Conservation (phyloP, 2,113 vertebrate genomes). For the Thryonomys swinderianus region DNA sequence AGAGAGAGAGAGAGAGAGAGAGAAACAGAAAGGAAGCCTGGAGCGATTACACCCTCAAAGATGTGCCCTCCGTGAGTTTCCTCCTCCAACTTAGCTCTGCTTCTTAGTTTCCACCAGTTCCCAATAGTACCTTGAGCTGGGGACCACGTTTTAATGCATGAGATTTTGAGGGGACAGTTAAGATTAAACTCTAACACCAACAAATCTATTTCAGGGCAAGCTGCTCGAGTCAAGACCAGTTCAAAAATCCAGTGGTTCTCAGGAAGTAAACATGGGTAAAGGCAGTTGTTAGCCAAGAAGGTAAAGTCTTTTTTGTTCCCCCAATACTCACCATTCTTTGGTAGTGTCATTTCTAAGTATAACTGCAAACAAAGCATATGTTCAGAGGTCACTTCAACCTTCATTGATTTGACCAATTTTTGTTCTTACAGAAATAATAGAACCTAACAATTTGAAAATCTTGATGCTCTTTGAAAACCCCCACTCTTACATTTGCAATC, state of each 20-base stretch:
- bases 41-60: background rate
- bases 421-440: background rate
- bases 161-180: background rate
- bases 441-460: background rate
- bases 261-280: background rate
- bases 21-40: background rate
- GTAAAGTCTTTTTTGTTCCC: background rate
- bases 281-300: background rate
- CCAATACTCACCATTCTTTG: background rate
- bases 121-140: background rate
- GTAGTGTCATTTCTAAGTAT: background rate
- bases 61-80: background rate
- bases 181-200: background rate
- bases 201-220: background rate
- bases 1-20: background rate
- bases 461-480: background rate
- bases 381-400: background rate
- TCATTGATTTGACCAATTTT: background rate
- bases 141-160: background rate
- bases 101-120: background rate
- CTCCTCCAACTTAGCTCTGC: background rate
- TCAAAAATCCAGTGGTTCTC: background rate
- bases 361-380: background rate
- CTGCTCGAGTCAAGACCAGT: background rate
- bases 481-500: background rate